Base-by-base conservation (phyloP, 2,888 invertebrate species). In the Catocala sponsa region DNA sequence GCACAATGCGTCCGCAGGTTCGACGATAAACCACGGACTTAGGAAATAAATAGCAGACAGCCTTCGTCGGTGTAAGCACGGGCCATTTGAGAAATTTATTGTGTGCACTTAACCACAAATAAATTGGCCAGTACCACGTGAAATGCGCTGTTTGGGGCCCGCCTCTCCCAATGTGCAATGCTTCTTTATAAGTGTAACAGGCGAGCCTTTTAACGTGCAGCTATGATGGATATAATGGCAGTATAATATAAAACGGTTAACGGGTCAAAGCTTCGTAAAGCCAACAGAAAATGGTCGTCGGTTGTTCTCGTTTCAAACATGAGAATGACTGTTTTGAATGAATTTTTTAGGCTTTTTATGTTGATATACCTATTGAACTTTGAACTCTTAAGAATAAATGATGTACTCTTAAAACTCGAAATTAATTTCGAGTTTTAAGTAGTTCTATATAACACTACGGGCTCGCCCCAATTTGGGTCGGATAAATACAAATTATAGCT, bases 71-170 rank as follows among this genome's bases (percentile, higher is more conserved):
- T 85, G 86, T 90, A 89, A 91, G 91, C 88, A 88, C 89, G 91
- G 90, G 85, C 92, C 91, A 92, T 94, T 93, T 91, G 89, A 91
- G 91, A 91, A 94, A 94, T 92, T 91, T 94, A 94, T 92, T 86
- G 93, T 89, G 91, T 90, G 91, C 91, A 92, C 92, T 93, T 93
- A 92, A 91, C 92, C 91, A 88, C 92, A 91, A 92, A 93, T 94
- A 93, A 92, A 92, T 93, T 92, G 92, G 89, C 84, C 83, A 80
- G 83, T 83, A 84, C 88, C 87, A 87, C 88, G 89, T 88, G 89
- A 89, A 86, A 83, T 79, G 83, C 81, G 78, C 80, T 70, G 82
- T 83, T 84, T 76, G 78, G 78, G 78, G 70, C 71, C 70, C 80
- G 79, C 77, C 84, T 76, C 80, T 81, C 74, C 74, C 68, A 68